phyloP scores from a whole-genome alignment of 2,113 vertebrate species.

The Misgurnus anguillicaudatus region DNA sequence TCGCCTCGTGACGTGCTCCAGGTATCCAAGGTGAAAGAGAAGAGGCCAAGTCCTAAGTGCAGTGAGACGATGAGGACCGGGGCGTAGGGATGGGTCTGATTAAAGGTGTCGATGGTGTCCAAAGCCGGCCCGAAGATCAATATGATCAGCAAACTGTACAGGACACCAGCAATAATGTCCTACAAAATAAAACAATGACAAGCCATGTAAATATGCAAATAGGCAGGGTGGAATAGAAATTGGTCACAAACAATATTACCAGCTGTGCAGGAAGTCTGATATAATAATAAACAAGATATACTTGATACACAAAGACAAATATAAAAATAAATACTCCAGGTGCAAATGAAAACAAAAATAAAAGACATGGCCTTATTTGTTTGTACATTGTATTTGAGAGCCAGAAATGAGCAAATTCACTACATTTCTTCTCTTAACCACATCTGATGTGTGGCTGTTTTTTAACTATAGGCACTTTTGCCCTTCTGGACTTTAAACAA shows the following conservation, averaged over 20 bases:
- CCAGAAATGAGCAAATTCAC: background rate
- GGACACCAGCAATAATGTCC: constrained; percentile 90
- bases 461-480: too few species aligned
- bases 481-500: too few species aligned
- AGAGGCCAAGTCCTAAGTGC: constrained; percentile 87
- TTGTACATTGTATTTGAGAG: too few species aligned
- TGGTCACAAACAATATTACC: background rate
- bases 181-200: constrained; percentile 50
- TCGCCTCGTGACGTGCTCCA: constrained; percentile 97
- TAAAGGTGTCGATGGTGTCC: constrained; percentile 88
- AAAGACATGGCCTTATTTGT: too few species aligned
- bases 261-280: background rate
- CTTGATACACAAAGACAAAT: background rate
- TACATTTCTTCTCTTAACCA: background rate
- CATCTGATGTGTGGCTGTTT: background rate
- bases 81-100: constrained; percentile 82
- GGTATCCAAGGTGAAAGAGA: constrained; percentile 94
- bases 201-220: background rate
- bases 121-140: constrained; percentile 83
- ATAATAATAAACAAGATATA: background rate
- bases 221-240: too few species aligned
- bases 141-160: constrained; percentile 88
- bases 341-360: background rate
- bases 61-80: constrained; percentile 86
- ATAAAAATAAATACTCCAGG: background rate